Evolutionary conservation across 2,888 invertebrate species (phyloP), one percentile per base, ranked within the genome.

Genomic region (Dione vanillae): DNA sequence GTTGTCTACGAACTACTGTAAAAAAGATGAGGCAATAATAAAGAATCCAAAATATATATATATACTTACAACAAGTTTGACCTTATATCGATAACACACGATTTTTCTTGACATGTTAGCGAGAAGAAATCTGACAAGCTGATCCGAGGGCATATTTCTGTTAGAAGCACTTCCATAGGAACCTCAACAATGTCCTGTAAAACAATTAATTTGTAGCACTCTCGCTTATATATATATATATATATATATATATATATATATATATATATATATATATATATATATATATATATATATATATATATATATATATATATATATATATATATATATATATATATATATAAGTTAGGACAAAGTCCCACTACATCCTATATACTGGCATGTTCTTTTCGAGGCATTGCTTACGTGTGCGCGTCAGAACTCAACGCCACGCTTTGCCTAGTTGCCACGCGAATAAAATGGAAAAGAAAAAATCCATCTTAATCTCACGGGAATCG

Each of bases 101-200:
- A 95, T 75, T 87, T 88, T 72, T 91, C 87, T 80, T 95, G 94
- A 79, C 96, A 94, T 56, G 97, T 90, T 69, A 98, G 85, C 67
- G 96, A 94, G 73, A 97, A 93, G 80, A 98, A 95, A 89, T 99
- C 98, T 54, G 96, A 95, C 11, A 97, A 96, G 80, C 97, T 98
- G 70, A 99, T 97, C 68, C 98, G 94, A 0, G 98, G 96, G 82
- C 96, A 96, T 77, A 95, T 95, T 90, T 98, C 97, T 7, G 90
- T 85, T 82, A 96, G 96, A 64, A 98, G 86, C 69, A 95, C 95
- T 40, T 95, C 94, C 79, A 97, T 84, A 0, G 96, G 92, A 64
- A 97, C 94, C 73, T 95, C 95, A 14, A 95, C 94, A 82, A 96
- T 94, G 80, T 96, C 96, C 97, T 97, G 79, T 10, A 85, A 86